Percentiles rank a stretch among this genome's conserved stretches.
These are phyloP conservation scores for Xylocopa sonorina DNA, from an alignment of 1,140 invertebrate species.

Conservation along the genomic window DNA sequence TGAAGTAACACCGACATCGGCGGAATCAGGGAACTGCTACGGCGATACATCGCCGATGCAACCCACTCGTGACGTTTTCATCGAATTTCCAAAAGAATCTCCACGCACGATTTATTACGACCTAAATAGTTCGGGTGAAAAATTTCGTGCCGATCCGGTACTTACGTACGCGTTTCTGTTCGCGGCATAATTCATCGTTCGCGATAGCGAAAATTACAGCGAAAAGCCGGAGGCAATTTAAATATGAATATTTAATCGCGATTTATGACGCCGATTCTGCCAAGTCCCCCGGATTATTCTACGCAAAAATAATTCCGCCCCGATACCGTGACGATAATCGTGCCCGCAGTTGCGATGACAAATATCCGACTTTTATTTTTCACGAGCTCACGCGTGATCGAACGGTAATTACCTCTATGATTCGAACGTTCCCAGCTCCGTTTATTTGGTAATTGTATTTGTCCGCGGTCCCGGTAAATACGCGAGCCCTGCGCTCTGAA, in stretches of 20 bases:
- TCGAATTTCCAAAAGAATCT: too few species aligned
- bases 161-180: conserved; percentile 24
- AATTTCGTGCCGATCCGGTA: neutral
- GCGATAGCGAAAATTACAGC: conserved; percentile 19
- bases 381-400: neutral
- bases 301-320: conserved; percentile 13
- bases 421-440: neutral
- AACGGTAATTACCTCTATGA: neutral
- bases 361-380: conserved; percentile 27
- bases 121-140: too few species aligned
- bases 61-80: neutral
- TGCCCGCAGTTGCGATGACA: neutral
- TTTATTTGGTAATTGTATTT: conserved; percentile 24
- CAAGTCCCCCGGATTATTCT: neutral
- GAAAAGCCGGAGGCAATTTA: conserved; percentile 21
- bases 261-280: conserved; percentile 54
- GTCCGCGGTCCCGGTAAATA: neutral
- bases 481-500: neutral
- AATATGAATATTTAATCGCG: conserved; percentile 50
- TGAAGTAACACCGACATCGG: neutral
- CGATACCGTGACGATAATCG: neutral
- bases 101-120: too few species aligned
- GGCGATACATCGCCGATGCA: neutral
- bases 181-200: conserved; percentile 29
- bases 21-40: conserved; percentile 28